Conservation (phyloP, 2,113 vertebrate genomes). For the Pristiophorus japonicus region DNA sequence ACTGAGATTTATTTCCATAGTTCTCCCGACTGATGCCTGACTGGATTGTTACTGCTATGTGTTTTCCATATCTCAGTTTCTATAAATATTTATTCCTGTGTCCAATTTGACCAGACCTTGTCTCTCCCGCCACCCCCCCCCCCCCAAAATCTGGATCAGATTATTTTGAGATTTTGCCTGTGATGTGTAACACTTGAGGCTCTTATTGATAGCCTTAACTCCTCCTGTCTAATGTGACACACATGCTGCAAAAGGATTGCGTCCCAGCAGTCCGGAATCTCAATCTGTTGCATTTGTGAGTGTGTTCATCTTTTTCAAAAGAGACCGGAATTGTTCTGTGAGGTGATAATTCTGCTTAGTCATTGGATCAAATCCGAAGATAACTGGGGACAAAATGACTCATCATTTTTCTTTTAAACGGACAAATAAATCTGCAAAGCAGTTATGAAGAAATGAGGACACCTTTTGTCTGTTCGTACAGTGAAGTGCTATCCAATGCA, state of each 20-base stretch:
- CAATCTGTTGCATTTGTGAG: not conserved
- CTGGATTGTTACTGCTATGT: not conserved
- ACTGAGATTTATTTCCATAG: not conserved
- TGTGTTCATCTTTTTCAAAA: not conserved
- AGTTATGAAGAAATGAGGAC: not conserved
- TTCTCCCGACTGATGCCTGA: not conserved
- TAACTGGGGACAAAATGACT: not conserved
- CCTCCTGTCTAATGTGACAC: no score
- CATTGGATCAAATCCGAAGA: not conserved
- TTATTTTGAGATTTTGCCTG: constrained; percentile 3
- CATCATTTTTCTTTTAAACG: not conserved
- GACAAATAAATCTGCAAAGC: not conserved
- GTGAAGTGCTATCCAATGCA: not conserved
- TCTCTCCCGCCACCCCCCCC: no score
- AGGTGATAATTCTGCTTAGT: constrained; percentile 16
- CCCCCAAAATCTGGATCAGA: no score
- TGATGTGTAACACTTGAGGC: not conserved
- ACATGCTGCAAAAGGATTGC: not conserved
- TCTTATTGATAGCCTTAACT: not conserved
- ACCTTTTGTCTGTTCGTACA: not conserved
- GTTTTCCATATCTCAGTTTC: not conserved
- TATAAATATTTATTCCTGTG: constrained; percentile 26
- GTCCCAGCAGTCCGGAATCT: not conserved
- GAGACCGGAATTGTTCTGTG: not conserved
- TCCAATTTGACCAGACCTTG: not conserved